Percentiles rank a stretch among this genome's conserved stretches.
Evolutionary conservation across 2,797 vertebrate genomes (phyloP).

Genomic region (Pseudochromis fuscus): DNA sequence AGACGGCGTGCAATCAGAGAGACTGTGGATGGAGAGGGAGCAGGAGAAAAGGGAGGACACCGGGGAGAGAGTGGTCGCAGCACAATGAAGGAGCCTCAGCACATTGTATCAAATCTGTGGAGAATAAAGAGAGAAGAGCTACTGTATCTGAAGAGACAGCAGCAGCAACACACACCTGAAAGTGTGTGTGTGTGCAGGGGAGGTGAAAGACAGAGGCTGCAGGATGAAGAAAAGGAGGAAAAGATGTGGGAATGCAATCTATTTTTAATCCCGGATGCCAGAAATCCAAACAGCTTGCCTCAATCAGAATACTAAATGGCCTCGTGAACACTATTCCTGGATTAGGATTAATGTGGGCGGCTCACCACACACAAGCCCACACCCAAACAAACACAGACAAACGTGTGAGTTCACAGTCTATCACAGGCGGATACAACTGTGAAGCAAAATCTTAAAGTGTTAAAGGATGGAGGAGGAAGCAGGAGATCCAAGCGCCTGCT

Average conservation of each 20-base stretch:
- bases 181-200: neutral
- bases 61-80: neutral
- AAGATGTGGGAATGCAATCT: slow-evolving; percentile 43
- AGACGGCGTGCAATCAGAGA: slow-evolving; percentile 47
- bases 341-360: slow-evolving; percentile 59
- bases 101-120: slow-evolving; percentile 12
- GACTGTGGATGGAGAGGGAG: slow-evolving; percentile 21
- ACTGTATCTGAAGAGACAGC: slow-evolving; percentile 35
- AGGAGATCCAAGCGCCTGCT: slow-evolving; percentile 46
- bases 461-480: slow-evolving; percentile 34
- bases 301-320: slow-evolving; percentile 64
- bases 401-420: slow-evolving; percentile 39
- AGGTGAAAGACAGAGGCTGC: neutral
- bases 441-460: slow-evolving; percentile 19
- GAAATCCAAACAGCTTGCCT: slow-evolving; percentile 49
- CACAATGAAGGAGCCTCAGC: slow-evolving; percentile 11
- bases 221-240: neutral
- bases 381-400: slow-evolving; percentile 37
- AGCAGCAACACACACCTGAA: slow-evolving; percentile 31
- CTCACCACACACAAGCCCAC: slow-evolving; percentile 33
- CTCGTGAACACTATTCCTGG: slow-evolving; percentile 54
- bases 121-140: slow-evolving; percentile 19
- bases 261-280: slow-evolving; percentile 69
- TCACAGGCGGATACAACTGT: slow-evolving; percentile 8
- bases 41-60: slow-evolving; percentile 23